Conservation (phyloP, 2,888 invertebrate species). For the Eristalis arbustorum region DNA sequence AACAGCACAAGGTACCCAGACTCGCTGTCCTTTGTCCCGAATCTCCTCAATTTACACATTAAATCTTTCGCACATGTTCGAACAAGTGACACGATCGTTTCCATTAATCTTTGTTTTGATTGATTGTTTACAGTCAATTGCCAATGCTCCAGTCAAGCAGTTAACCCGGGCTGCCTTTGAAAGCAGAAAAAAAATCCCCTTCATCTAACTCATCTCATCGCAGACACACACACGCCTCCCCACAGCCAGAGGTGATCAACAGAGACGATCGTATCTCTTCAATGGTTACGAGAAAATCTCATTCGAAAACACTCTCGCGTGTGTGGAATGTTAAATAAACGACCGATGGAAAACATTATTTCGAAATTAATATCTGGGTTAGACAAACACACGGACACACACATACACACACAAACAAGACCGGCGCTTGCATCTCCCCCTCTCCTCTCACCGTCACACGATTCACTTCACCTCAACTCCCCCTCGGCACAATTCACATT, state of each 20-base stretch:
- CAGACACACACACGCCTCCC: neutral
- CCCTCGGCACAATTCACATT: conserved; percentile 27
- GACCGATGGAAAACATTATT: conserved; percentile 15
- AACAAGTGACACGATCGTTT: neutral
- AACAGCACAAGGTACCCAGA: no score
- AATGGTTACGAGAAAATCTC: conserved; percentile 11
- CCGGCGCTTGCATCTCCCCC: conserved; percentile 9
- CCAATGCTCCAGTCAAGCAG: neutral
- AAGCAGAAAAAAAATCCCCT: neutral
- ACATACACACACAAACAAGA: neutral
- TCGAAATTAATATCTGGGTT: conserved; percentile 44
- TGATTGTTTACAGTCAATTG: neutral
- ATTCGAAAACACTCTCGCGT: conserved; percentile 7
- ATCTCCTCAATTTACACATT: neutral
- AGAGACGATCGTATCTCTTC: conserved; percentile 15
- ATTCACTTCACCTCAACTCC: neutral
- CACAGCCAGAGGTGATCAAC: neutral
- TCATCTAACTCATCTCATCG: neutral
- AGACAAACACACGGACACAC: conserved; percentile 38
- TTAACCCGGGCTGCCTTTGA: neutral
- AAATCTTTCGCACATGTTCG: neutral
- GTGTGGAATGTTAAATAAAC: neutral
- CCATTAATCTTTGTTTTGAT: neutral
- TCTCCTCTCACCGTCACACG: neutral
- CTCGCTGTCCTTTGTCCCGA: no score